Evolutionary conservation across 2,888 invertebrate species (phyloP).

Genomic region (Volucella bombylans): DNA sequence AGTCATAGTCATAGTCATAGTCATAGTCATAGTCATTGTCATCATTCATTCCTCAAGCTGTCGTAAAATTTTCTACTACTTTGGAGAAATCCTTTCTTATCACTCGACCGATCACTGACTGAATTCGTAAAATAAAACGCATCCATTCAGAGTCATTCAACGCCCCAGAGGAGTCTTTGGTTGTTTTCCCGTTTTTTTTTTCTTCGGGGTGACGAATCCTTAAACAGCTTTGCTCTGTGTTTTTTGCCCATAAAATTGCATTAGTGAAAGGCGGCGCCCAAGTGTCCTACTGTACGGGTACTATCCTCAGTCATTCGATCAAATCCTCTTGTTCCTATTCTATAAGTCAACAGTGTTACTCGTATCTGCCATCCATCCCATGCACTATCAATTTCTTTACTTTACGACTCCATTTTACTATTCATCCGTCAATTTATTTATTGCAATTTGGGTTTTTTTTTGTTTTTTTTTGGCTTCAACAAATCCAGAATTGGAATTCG

Average conservation of each 20-base stretch:
- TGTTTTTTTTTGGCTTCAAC: background rate
- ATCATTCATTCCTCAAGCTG: too few relatives aligned
- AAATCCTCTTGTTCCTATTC: background rate
- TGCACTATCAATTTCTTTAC: conserved; percentile 37
- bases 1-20: too few relatives aligned
- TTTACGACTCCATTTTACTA: conserved; percentile 26
- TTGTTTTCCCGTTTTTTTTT: background rate
- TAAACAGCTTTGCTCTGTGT: background rate
- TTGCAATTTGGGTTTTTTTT: conserved; percentile 11
- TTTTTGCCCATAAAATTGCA: conserved; percentile 5
- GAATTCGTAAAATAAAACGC: too few relatives aligned
- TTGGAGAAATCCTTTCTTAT: too few relatives aligned
- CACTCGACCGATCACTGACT: too few relatives aligned
- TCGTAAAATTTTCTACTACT: too few relatives aligned
- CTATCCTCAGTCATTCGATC: background rate
- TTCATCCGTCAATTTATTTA: conserved; percentile 41
- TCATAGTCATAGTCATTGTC: too few relatives aligned
- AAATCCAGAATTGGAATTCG: background rate
- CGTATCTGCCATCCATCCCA: background rate
- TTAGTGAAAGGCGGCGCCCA: conserved; percentile 9
- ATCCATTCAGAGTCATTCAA: too few relatives aligned
- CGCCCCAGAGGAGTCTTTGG: too few relatives aligned
- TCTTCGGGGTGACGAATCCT: background rate
- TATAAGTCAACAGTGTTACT: conserved; percentile 1
- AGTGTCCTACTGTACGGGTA: background rate